Percentiles rank a stretch among this genome's conserved stretches.
Conservation (phyloP, 2,113 vertebrate species). For the Embiotoca jacksoni region DNA sequence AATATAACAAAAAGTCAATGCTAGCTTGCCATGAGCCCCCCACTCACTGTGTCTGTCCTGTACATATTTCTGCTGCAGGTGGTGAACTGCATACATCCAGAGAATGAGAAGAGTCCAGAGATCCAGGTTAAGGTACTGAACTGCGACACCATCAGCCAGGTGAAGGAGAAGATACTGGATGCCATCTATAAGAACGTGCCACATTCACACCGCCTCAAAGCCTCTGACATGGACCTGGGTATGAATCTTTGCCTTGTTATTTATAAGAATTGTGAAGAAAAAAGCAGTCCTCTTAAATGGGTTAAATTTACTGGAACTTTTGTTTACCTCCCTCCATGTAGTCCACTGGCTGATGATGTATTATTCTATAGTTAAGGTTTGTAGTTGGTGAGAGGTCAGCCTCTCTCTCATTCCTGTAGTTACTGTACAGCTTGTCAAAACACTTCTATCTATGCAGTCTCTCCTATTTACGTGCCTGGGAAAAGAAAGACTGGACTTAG, state of each 20-base stretch:
- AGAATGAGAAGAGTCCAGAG: conserved; percentile 94
- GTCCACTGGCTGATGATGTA: not conserved
- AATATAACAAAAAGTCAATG: not conserved
- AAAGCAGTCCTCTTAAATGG: too few relatives aligned
- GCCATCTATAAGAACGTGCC: conserved; percentile 99
- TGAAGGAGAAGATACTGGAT: conserved; percentile 98
- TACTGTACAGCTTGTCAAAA: conserved; percentile 11
- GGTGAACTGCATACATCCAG: conserved; percentile 96
- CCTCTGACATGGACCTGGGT: conserved; percentile 98
- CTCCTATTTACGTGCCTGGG: conserved; percentile 7
- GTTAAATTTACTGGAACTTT: too few relatives aligned
- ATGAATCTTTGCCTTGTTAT: conserved; percentile 45
- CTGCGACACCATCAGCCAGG: conserved; percentile 97
- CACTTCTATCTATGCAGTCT: conserved; percentile 4
- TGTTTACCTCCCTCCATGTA: too few relatives aligned
- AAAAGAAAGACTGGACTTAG: conserved; percentile 27
- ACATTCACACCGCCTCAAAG: conserved; percentile 95
- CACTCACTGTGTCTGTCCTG: not conserved
- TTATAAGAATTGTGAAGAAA: not conserved
- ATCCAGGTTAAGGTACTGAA: conserved; percentile 97
- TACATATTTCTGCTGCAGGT: conserved; percentile 83
- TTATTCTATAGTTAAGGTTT: not conserved
- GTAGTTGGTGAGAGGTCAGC: not conserved
- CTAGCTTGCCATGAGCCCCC: not conserved
- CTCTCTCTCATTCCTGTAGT: not conserved